Percentiles rank a stretch among this genome's conserved stretches.
These are phyloP conservation scores for Macrophya annulata DNA, from an alignment of 2,888 invertebrate species.

Conservation along the genomic window DNA sequence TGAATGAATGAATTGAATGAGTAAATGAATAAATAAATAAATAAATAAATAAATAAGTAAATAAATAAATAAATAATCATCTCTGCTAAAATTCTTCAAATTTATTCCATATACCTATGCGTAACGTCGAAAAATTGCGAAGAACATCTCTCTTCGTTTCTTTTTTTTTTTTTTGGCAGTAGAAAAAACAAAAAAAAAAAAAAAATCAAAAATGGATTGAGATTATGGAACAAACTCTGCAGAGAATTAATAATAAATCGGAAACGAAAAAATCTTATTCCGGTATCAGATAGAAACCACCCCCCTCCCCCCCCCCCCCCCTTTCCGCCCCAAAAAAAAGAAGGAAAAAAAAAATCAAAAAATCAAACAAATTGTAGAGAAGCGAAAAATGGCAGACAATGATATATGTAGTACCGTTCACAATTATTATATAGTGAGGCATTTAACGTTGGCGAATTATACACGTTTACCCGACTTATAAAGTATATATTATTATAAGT, in stretches of 20 bases:
- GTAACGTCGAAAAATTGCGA: too few species aligned
- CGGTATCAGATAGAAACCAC: neutral
- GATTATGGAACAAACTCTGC: too few species aligned
- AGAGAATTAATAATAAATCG: neutral
- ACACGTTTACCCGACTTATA: neutral
- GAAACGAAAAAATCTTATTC: neutral
- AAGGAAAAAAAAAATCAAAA: neutral
- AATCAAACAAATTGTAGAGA: neutral
- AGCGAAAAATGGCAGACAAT: neutral
- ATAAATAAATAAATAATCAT: slow-evolving; percentile 56
- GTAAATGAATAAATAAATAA: neutral
- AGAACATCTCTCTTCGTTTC: slow-evolving; percentile 52
- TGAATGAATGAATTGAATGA: slow-evolving; percentile 57
- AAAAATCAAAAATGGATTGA: neutral
- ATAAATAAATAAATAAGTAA: slow-evolving; percentile 53
- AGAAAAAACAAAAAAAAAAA: slow-evolving; percentile 12
- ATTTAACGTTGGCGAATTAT: neutral
- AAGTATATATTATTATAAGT: neutral
- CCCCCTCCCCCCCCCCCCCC: neutral
- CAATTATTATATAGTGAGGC: slow-evolving; percentile 1
- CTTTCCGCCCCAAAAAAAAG: neutral
- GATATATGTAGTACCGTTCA: slow-evolving; percentile 23
- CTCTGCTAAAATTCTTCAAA: neutral
- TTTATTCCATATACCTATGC: too few species aligned
- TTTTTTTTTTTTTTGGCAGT: slow-evolving; percentile 19